Base-by-base conservation (phyloP, 2,888 invertebrate genomes). In the Trichopoda pennipes region DNA sequence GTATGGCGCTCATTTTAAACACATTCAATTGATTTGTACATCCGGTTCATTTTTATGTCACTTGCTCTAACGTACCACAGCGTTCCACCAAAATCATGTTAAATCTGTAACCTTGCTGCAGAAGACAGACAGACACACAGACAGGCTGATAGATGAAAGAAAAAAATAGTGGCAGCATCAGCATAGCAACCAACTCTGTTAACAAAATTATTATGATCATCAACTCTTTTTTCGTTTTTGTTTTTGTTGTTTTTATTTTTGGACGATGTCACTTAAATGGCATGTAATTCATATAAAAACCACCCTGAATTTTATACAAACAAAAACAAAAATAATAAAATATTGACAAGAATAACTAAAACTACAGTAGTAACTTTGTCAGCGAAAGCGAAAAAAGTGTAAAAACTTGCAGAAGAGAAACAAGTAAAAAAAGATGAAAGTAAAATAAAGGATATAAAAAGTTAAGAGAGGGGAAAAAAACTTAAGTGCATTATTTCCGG, bases 401-500 rank as follows among this genome's bases (percentile, higher is more conserved):
- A 47, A 68, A 61, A 74, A 68, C 44, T 38, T 44, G 16, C 53
- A 73, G 42, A 9, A 51, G 68, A 63, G 7, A 53, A 7, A 42
- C 49, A 66, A n/a, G n/a, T 60, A 53, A 53, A 55, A 56, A 58
- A 49, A 64, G 44, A 69, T 42, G 19, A 17, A 10, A 64, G 23
- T 38, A 63, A 76, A 55, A 68, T 17, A 3, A 64, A 53, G 56
- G n/a, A 63, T 53, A 42, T 35, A 66, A 63, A 68, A 77, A 66
- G 55, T 66, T 38, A 2, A n/a, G n/a, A n/a, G 32, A n/a, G 0
- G 14, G 51, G 9, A 61, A 66, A 61, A 70, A 81, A 72, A 56
- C 61, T 79, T 86, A 87, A 87, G 87, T 87, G 87, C 87, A 87
- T 87, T 87, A 87, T 87, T 87, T 87, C 87, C 87, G 87, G 86